Percentiles rank a stretch among this genome's conserved stretches.
phyloP scores from a whole-genome alignment of 2,797 vertebrate species.

The Xiphophorus birchmanni region DNA sequence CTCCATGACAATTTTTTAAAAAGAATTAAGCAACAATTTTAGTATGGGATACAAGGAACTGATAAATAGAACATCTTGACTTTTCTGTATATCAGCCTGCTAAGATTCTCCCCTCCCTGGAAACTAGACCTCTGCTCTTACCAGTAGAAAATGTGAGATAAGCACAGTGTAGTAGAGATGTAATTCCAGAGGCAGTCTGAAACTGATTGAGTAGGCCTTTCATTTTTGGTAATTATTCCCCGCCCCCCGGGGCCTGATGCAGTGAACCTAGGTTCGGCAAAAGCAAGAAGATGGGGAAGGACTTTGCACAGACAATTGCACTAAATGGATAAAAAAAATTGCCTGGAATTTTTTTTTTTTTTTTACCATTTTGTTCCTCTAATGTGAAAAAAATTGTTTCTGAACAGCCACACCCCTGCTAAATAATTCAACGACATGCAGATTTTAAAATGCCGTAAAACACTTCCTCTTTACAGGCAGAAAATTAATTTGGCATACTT shows the following conservation, averaged over 20 bases:
- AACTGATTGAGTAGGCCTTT: slow-evolving; percentile 37
- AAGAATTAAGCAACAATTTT: no score
- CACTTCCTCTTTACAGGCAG: neutral
- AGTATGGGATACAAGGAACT: neutral
- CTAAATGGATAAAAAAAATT: slow-evolving; percentile 7
- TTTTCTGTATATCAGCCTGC: slow-evolving; percentile 6
- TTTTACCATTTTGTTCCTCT: neutral
- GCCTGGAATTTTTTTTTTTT: neutral
- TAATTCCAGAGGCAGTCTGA: slow-evolving; percentile 14
- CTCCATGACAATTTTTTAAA: neutral
- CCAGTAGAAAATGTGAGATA: slow-evolving; percentile 26
- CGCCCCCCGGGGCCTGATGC: slow-evolving; percentile 19
- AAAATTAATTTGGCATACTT: slow-evolving; percentile 19
- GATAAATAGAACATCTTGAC: neutral
- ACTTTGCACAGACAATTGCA: neutral
- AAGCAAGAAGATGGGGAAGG: neutral
- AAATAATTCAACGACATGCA: slow-evolving; percentile 7
- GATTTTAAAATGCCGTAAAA: neutral
- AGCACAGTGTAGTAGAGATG: slow-evolving; percentile 18
- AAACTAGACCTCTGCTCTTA: slow-evolving; percentile 3
- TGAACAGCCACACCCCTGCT: neutral
- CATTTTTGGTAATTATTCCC: slow-evolving; percentile 30
- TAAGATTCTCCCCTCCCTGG: neutral
- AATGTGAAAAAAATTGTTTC: neutral
- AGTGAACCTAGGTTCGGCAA: slow-evolving; percentile 26